phyloP scores from a whole-genome alignment of 2,888 invertebrate species.

The Chrysolina haemoptera region DNA sequence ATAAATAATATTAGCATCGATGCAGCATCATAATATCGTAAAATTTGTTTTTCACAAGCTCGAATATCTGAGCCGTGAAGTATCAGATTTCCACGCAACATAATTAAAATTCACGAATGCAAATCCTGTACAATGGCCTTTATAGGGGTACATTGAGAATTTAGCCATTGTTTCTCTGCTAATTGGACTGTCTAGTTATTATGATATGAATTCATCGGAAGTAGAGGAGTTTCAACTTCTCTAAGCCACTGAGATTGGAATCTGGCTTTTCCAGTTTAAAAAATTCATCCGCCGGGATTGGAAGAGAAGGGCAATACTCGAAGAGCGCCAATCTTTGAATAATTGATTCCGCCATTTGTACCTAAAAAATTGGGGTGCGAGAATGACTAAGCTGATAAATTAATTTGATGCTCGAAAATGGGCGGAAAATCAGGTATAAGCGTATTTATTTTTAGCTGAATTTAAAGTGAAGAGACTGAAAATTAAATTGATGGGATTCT shows the following conservation, averaged over 20 bases:
- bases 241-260: neutral
- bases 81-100: constrained; percentile 5
- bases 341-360: neutral
- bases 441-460: constrained; percentile 1
- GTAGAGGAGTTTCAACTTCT: constrained; percentile 27
- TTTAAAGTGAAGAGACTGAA: neutral
- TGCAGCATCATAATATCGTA: neutral
- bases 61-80: neutral
- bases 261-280: neutral
- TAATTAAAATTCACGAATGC: constrained; percentile 2
- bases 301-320: neutral
- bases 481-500: neutral
- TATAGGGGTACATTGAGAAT: constrained; percentile 20
- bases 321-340: neutral
- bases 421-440: constrained; percentile 1
- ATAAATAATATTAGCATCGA: neutral
- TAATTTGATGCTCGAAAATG: neutral
- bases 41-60: neutral
- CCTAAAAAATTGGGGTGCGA: neutral
- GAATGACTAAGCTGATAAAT: constrained; percentile 1
- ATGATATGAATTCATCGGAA: constrained; percentile 35
- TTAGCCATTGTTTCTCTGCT: constrained; percentile 27
- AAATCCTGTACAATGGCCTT: neutral
- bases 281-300: neutral
- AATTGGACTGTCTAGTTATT: constrained; percentile 36